A percentile compares a stretch with the other conserved stretches of the same genome.
Evolutionary conservation across 2,797 vertebrate genomes (phyloP).

Genomic region (Buceros bicornis): DNA sequence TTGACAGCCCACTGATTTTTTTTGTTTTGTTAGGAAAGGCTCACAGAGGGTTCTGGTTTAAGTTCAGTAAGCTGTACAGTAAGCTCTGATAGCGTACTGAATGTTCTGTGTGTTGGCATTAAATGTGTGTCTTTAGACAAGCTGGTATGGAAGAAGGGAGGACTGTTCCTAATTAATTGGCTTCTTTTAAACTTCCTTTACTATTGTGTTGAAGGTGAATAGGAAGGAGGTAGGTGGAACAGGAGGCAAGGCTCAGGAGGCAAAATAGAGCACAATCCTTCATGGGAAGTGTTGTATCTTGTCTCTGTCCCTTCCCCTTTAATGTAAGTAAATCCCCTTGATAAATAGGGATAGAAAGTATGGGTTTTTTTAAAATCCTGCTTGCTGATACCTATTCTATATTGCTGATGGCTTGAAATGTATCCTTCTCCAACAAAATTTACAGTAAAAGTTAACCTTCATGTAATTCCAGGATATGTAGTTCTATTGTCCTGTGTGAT

Average conservation of each 20-base stretch:
- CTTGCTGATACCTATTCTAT: not conserved
- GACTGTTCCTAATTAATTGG: not conserved
- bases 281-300: not conserved
- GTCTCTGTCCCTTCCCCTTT: not conserved
- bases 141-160: not conserved
- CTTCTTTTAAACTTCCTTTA: not conserved
- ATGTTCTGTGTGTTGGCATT: not conserved
- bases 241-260: not conserved
- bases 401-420: not conserved
- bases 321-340: not conserved
- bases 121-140: not conserved
- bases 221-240: not conserved
- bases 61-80: not conserved
- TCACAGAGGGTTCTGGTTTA: not conserved
- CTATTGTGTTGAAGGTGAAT: not conserved
- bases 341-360: not conserved
- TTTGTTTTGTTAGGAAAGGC: not conserved
- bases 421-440: not conserved
- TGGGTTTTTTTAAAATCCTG: accelerated
- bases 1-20: not conserved
- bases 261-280: not conserved
- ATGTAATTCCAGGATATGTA: not conserved
- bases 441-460: not conserved
- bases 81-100: not conserved
- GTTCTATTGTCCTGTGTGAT: not conserved